phyloP scores from a whole-genome alignment of 2,888 invertebrate genomes.

The Phaedon cochleariae region DNA sequence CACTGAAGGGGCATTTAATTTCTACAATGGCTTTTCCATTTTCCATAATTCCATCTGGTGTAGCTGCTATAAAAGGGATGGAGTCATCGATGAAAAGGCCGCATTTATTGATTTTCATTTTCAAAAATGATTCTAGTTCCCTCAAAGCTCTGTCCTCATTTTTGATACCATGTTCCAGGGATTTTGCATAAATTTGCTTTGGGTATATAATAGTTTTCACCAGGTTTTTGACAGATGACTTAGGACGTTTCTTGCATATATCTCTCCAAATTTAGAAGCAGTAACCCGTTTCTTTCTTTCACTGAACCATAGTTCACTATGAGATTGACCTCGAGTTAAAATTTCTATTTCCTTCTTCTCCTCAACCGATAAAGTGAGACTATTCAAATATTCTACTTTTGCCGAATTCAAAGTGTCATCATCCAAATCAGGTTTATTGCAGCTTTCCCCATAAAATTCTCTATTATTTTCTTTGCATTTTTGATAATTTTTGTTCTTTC shows the following conservation, averaged over 20 bases:
- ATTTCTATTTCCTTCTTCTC: not conserved
- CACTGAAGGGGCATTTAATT: slow-evolving; percentile 9
- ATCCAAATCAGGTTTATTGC: slow-evolving; percentile 12
- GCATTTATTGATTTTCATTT: slow-evolving; percentile 7
- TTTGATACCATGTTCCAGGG: not conserved
- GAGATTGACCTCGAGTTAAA: not conserved
- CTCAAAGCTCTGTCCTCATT: not conserved
- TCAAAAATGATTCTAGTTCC: not conserved
- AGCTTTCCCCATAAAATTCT: not conserved
- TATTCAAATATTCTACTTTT: not conserved
- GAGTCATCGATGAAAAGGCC: slow-evolving; percentile 9
- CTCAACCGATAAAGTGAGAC: not conserved
- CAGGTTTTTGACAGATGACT: not conserved
- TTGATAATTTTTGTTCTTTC: slow-evolving; percentile 9
- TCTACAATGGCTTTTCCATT: not conserved
- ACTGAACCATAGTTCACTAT: slow-evolving; percentile 2
- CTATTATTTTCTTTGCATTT: not conserved
- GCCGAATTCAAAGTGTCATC: not conserved
- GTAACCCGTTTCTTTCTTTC: slow-evolving; percentile 14
- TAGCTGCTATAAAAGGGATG: slow-evolving; percentile 1
- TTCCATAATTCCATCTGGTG: slow-evolving; percentile 7
- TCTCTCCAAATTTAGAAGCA: slow-evolving; percentile 16
- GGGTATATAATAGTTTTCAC: not conserved
- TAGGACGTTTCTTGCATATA: not conserved
- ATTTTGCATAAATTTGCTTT: slow-evolving; percentile 1